Evolutionary conservation across 2,113 vertebrate genomes (phyloP).

Genomic region (Salvelinus namaycush): DNA sequence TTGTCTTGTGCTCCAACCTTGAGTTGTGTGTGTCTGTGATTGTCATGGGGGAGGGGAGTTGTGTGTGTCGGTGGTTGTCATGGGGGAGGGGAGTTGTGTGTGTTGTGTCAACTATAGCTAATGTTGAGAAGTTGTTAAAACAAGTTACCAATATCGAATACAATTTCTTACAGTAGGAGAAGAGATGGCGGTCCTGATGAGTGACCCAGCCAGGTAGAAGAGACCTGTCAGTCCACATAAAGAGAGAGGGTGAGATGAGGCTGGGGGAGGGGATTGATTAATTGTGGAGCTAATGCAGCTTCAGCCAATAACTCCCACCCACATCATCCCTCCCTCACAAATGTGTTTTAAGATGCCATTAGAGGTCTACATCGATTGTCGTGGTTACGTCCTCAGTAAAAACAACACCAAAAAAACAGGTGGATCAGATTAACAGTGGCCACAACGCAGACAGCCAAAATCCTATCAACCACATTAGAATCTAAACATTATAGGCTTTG

Average conservation of each 20-base stretch:
- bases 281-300: slow-evolving; percentile 68
- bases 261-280: slow-evolving; percentile 59
- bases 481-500: slow-evolving; percentile 31
- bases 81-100: too few species aligned
- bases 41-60: too few species aligned
- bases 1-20: too few species aligned
- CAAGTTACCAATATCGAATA: too few species aligned
- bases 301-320: slow-evolving; percentile 36
- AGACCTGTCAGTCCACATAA: neutral
- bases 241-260: neutral
- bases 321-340: slow-evolving; percentile 27
- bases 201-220: too few species aligned
- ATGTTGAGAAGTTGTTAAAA: too few species aligned
- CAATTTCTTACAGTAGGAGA: too few species aligned
- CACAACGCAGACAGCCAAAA: slow-evolving; percentile 66
- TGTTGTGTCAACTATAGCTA: too few species aligned
- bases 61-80: too few species aligned
- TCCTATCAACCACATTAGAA: slow-evolving; percentile 38
- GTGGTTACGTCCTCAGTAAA: slow-evolving; percentile 82
- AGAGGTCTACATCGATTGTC: slow-evolving; percentile 76
- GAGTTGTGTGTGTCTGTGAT: too few species aligned
- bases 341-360: slow-evolving; percentile 52
- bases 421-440: slow-evolving; percentile 72
- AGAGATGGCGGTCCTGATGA: too few species aligned
- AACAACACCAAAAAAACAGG: slow-evolving; percentile 68